phyloP scores from a whole-genome alignment of 2,113 vertebrate genomes.

The Microcebus lehilahytsara region DNA sequence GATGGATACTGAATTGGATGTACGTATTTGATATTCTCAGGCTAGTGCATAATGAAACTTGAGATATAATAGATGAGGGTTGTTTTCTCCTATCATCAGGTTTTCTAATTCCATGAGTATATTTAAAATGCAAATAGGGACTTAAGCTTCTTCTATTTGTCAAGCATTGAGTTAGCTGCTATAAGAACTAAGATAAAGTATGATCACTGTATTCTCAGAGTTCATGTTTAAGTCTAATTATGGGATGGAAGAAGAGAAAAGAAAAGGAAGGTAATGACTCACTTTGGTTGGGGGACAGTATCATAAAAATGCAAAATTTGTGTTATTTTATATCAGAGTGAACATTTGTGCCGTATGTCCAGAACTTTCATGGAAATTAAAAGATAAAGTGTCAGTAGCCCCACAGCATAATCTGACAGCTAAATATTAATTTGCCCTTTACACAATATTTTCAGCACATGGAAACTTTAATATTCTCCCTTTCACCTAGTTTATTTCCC shows the following conservation, averaged over 20 bases:
- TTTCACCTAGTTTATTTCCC: not conserved
- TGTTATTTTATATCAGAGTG: not conserved
- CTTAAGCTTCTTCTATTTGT: not conserved
- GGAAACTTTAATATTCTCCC: not conserved
- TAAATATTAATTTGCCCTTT: constrained; percentile 9
- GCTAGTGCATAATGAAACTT: not conserved
- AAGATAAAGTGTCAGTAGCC: not conserved
- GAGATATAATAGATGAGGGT: not conserved
- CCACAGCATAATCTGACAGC: constrained; percentile 15
- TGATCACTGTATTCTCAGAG: not conserved
- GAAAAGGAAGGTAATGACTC: not conserved
- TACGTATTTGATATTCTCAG: not conserved
- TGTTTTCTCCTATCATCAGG: not conserved
- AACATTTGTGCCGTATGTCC: not conserved
- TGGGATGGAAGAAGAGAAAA: not conserved
- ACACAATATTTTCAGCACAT: not conserved
- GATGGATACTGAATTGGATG: not conserved
- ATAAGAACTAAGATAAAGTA: not conserved
- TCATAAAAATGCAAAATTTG: not conserved
- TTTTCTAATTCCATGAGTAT: not conserved
- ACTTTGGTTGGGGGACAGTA: not conserved
- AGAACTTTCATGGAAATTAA: constrained; percentile 54
- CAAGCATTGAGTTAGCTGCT: not conserved
- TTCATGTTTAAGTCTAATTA: not conserved
- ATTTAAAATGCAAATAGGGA: not conserved